Evolutionary conservation across 2,888 invertebrate genomes (phyloP), one percentile per base, ranked within the genome.

Genomic region (Catocala sponsa): DNA sequence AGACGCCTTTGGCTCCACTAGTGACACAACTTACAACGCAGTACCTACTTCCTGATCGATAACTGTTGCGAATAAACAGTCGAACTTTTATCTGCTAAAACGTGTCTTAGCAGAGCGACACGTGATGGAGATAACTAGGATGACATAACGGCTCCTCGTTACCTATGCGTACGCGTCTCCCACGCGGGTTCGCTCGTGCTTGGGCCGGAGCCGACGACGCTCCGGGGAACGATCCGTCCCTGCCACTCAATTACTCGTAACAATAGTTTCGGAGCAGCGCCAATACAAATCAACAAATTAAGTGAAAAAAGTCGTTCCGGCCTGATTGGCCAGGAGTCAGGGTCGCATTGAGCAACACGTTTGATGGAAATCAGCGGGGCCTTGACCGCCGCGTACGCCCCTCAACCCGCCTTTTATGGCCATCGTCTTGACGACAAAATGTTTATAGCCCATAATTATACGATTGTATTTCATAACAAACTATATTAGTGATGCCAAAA

Each of bases 231-330:
- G 12, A n/a, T n/a, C 10, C 15, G 58, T 52, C 61, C 55, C 52
- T 51, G 48, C 25, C 46, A 46, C 10, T 48, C 57, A 67, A 68
- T 65, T 65, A 63, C 57, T 43, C 57, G 32, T 69, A 63, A 76
- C 71, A 68, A 78, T 70, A 64, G 66, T 63, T 59, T 64, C 15
- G 55, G 47, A 70, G 61, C 59, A 59, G 70, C 67, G 69, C 79
- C 82, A 85, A 83, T 81, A 85, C 83, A 82, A 82, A 87, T 87
- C 82, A 80, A 90, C 89, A 89, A 76, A 88, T 88, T 83, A 82
- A 85, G 85, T 84, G 84, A 88, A 91, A 91, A 90, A 90, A 86
- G 82, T 77, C 91, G 94, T 94, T 94, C 92, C 94, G 91, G 86
- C 89, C 94, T 94, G 94, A 92, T 94, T 93, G 85, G 83, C 78